These are phyloP conservation scores for Hoplias malabaricus DNA, from an alignment of 2,113 vertebrate genomes.

Conservation along the genomic window DNA sequence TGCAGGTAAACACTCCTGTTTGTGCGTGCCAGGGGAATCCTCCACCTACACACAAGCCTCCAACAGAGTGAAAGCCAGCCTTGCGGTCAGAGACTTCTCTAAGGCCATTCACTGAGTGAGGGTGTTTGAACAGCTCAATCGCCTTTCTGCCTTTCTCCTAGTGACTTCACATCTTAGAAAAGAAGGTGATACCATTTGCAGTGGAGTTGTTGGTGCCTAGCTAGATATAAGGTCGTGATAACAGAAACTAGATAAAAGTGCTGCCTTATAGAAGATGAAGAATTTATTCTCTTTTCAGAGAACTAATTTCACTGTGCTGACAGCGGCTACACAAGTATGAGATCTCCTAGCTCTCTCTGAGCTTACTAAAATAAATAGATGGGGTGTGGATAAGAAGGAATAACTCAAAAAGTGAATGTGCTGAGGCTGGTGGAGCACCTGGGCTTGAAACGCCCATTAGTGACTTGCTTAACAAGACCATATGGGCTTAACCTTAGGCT, in stretches of 20 bases:
- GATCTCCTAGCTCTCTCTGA: neutral
- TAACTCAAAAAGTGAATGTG: neutral
- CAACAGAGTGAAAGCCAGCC: slow-evolving; percentile 1
- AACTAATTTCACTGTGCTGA: neutral
- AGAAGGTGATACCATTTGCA: neutral
- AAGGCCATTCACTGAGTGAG: neutral
- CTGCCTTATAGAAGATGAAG: slow-evolving; percentile 20
- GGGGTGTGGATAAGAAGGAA: neutral
- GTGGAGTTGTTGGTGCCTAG: neutral
- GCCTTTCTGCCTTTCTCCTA: slow-evolving; percentile 11
- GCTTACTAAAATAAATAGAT: neutral
- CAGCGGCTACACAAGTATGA: neutral
- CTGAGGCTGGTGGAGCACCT: neutral
- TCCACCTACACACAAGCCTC: slow-evolving; percentile 29
- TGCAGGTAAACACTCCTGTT: slow-evolving; percentile 60
- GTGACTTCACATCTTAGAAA: neutral
- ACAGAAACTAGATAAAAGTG: slow-evolving; percentile 17
- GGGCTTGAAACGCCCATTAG: neutral
- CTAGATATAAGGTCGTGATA: slow-evolving; percentile 7
- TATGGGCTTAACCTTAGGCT: slow-evolving; percentile 7
- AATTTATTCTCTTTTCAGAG: slow-evolving; percentile 23
- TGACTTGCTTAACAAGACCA: neutral
- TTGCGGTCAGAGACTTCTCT: neutral
- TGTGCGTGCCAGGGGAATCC: slow-evolving; percentile 59
- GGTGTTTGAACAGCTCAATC: neutral